phyloP scores from a whole-genome alignment of 2,888 invertebrate species.

The Willowsia nigromaculata region DNA sequence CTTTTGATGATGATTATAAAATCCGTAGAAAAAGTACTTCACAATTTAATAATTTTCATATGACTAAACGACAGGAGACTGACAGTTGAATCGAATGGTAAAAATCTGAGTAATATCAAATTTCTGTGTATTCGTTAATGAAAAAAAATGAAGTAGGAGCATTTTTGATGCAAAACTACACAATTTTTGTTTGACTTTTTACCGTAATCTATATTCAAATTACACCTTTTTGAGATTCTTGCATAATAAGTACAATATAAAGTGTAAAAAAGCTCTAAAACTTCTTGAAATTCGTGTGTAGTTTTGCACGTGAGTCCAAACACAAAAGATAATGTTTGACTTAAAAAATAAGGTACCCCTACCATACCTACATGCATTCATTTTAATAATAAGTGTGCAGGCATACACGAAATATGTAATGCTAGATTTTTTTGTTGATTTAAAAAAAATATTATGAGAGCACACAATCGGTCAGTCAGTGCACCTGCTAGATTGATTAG shows the following conservation, averaged over 20 bases:
- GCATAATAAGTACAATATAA: conserved; percentile 28
- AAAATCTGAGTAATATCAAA: not conserved
- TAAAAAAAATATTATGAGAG: conserved; percentile 43
- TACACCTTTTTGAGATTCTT: conserved; percentile 5
- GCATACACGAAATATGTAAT: no score
- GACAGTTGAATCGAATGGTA: conserved; percentile 38
- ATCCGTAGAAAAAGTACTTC: no score
- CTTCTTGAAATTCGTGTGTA: not conserved
- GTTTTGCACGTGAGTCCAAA: conserved; percentile 33
- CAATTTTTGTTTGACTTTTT: not conserved
- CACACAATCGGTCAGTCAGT: conserved; percentile 31
- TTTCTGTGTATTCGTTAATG: conserved; percentile 32
- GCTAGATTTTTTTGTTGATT: conserved; percentile 29
- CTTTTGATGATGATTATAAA: no score
- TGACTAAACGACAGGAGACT: conserved; percentile 24
- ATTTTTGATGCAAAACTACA: not conserved
- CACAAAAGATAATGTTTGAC: not conserved
- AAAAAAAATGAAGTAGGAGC: not conserved
- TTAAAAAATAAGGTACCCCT: not conserved
- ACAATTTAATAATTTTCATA: conserved; percentile 38
- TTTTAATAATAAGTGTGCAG: no score
- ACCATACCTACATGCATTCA: not conserved
- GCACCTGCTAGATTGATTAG: conserved; percentile 49
- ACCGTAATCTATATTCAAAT: conserved; percentile 1
- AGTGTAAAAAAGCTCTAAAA: conserved; percentile 19